Evolutionary conservation across 2,888 invertebrate genomes (phyloP).

Genomic region (Desoria tigrina): DNA sequence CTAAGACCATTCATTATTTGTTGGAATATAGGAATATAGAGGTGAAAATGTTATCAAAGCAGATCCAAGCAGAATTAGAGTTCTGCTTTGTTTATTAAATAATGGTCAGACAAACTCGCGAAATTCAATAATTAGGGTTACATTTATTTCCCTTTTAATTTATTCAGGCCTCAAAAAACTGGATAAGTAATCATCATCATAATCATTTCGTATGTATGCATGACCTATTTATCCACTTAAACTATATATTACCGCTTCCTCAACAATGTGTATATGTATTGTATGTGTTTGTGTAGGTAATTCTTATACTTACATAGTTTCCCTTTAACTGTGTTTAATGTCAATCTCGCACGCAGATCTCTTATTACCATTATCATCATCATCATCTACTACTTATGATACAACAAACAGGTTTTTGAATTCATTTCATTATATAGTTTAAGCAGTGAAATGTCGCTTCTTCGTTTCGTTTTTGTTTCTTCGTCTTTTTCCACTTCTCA

Average conservation of each 20-base stretch:
- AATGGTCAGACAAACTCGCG: too few relatives aligned
- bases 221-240: neutral
- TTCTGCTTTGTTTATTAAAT: too few relatives aligned
- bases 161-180: slow-evolving; percentile 24
- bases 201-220: slow-evolving; percentile 5
- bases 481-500: neutral
- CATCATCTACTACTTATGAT: slow-evolving; percentile 1
- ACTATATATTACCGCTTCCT: slow-evolving; percentile 2
- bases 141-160: slow-evolving; percentile 1
- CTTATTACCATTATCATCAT: neutral
- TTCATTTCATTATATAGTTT: neutral
- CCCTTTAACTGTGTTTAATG: neutral
- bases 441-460: slow-evolving; percentile 10
- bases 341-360: slow-evolving; percentile 12
- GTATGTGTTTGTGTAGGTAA: neutral
- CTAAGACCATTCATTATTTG: too few relatives aligned
- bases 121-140: too few relatives aligned
- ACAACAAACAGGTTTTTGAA: neutral
- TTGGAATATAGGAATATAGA: too few relatives aligned
- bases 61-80: too few relatives aligned
- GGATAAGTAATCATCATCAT: slow-evolving; percentile 18
- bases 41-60: too few relatives aligned
- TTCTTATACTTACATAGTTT: slow-evolving; percentile 2
- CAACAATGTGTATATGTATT: slow-evolving; percentile 10
- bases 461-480: slow-evolving; percentile 3